Base-by-base conservation (phyloP, 2,113 vertebrate genomes). In the Lycaon pictus region DNA sequence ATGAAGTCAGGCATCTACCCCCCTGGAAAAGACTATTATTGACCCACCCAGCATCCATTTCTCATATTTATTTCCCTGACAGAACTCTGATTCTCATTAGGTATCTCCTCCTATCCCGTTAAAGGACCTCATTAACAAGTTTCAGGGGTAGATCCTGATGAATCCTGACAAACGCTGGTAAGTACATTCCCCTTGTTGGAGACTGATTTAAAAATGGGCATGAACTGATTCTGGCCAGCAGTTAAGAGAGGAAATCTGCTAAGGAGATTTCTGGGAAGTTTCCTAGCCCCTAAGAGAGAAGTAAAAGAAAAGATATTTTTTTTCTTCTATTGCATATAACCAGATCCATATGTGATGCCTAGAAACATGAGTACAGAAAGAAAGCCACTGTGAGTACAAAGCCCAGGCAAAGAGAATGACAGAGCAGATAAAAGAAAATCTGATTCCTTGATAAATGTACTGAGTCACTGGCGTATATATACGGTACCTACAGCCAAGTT, bases 251-350 rank as follows among this genome's bases (percentile, higher is more conserved):
- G 32, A 84, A 83, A 97, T 53, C 35, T 86, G 27, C 80, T 67
- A 25, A 74, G 48, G 56, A 94, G 65, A 63, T 4, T 82, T 95
- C 9, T 60, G 17, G 35, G 37, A 87, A 60, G 15, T 37, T 90
- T 80, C 69, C 77, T 67, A 84, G 37, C 51, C 90, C 23, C 29
- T 81, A 79, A 69, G 37, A 82, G 60, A 94, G n/a, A 60, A 88
- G 32, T 69, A 25, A 32, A 95, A 86, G 25, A 35, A 92, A 87
- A 86, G 67, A 71, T 1, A 77, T 5, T 56, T 22, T 87, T 37
- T 51, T 58, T 80, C 77, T 94, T 90, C 80, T 63, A 81, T 91
- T 55, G 91, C 22, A n/a, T 88, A 48, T 43, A 89, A 62, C 48
- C 62, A 81, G 69, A 95, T 86, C 43, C 80, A 83, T 81, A 80